Base-by-base conservation (phyloP, 2,113 vertebrate species). In the Baryphthengus martii region DNA sequence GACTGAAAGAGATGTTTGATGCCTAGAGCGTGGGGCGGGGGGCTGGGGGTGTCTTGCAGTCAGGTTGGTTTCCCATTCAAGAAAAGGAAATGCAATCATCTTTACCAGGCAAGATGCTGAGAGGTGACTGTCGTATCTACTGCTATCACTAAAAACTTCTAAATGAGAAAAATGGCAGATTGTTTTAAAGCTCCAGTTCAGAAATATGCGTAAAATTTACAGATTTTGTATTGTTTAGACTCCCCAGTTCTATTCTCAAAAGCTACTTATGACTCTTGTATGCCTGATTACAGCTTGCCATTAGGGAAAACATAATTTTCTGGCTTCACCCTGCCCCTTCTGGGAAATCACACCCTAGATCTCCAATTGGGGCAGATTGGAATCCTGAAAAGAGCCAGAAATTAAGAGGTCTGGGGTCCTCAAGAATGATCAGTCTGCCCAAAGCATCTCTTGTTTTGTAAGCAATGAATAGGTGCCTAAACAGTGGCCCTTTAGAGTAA, bases 401-500 rank as follows among this genome's bases (percentile, higher is more conserved):
- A 47, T n/a, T n/a, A n/a, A n/a, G n/a, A n/a, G 75, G 71, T 26
- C 24, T 7, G 15, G 11, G 55, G 11, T 80, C 37, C 67, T 73
- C 4, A 2, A 68, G 61, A 42, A 55, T 39, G 20, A 21, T 77
- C 50, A 23, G 26, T 53, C 28, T 79, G 29, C 42, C 77, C 15
- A 17, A 56, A 25, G 23, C 6, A 0, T 17, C 47, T 61, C 39
- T 76, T 74, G 14, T 63, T 90, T 88, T 29, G 72, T 9, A 6
- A 56, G 72, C 68, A 29, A 2, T 61, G 62, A 83, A 26, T 42
- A 44, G 65, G 72, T 77, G 73, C 79, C 62, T 50, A 24, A 90
- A 89, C 70, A 76, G 89, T 87, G 95, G 70, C 94, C 90, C 86
- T 96, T 95, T 97, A 86, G 85, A 75, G 83, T 78, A 78, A 85